Conservation (phyloP, 2,797 vertebrate species). For the Clarias fuscus region DNA sequence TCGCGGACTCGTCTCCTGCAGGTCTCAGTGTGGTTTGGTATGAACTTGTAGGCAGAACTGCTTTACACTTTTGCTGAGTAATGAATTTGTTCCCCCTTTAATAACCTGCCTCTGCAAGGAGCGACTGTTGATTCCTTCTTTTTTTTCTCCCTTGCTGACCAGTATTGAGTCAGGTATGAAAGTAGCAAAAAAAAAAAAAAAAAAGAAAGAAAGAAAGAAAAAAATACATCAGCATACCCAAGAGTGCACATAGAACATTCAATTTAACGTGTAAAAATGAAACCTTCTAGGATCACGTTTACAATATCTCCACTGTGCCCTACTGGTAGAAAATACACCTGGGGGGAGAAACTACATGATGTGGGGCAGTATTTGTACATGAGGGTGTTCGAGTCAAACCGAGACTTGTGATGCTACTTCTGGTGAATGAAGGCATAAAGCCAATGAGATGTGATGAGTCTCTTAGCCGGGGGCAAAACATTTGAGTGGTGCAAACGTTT, state of each 20-base stretch:
- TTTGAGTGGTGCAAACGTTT: no score
- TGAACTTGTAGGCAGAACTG: neutral
- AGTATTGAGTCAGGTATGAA: neutral
- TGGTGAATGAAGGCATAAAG: no score
- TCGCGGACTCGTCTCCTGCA: neutral
- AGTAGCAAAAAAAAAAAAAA: neutral
- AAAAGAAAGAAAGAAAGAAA: neutral
- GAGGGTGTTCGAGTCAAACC: no score
- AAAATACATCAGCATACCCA: neutral
- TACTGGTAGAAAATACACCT: neutral
- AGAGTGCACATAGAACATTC: neutral
- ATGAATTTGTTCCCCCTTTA: conserved; percentile 11
- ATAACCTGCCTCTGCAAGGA: neutral
- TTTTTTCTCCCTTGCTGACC: neutral
- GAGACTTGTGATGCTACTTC: no score
- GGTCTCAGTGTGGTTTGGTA: neutral
- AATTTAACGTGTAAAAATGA: neutral
- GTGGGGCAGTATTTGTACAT: neutral
- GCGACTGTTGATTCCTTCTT: neutral
- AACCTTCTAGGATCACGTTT: neutral
- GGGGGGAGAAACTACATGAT: neutral
- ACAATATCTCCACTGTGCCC: neutral
- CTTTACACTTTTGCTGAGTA: neutral
- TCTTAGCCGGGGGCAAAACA: no score
- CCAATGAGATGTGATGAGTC: no score